Conservation (phyloP, 2,113 vertebrate genomes). For the Paramormyrops kingsleyae region DNA sequence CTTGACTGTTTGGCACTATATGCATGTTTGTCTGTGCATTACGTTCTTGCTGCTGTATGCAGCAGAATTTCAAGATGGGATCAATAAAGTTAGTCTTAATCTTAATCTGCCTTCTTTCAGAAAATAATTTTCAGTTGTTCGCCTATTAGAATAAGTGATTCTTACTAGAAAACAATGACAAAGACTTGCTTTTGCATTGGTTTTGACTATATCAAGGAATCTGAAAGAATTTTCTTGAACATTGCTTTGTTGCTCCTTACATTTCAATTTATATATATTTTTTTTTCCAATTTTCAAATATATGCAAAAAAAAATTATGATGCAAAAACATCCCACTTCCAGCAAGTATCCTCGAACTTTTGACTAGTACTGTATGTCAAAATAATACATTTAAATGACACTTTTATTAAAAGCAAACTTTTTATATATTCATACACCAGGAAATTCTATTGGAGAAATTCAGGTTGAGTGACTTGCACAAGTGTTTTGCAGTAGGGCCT, state of each 20-base stretch:
- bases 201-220: neutral
- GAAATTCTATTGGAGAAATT: neutral
- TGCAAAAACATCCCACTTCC: neutral
- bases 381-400: neutral
- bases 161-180: neutral
- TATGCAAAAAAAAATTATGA: neutral
- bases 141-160: neutral
- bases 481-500: neutral
- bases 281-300: neutral
- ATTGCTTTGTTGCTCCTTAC: neutral
- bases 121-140: neutral
- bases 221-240: neutral
- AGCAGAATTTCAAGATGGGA: neutral
- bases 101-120: neutral
- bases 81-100: neutral
- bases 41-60: neutral
- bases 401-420: neutral
- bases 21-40: neutral
- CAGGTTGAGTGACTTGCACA: neutral
- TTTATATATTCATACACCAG: neutral
- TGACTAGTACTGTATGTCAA: neutral
- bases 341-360: neutral
- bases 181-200: neutral
- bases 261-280: neutral
- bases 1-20: neutral